These are phyloP conservation scores for Drosophila koepferae DNA, from an alignment of 2,888 invertebrate genomes.

Conservation along the genomic window DNA sequence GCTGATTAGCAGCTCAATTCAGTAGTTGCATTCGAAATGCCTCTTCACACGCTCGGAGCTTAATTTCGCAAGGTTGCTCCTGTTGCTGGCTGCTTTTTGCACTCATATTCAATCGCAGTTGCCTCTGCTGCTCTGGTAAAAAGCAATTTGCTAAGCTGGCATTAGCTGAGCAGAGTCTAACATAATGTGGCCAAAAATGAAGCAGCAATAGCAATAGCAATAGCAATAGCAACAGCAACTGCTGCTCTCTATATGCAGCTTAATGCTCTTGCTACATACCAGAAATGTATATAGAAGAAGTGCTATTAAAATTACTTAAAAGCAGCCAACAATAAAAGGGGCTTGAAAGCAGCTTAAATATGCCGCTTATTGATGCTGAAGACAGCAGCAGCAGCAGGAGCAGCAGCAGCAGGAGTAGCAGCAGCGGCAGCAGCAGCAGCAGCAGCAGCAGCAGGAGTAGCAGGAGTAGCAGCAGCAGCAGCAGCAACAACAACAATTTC, in stretches of 20 bases:
- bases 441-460: neutral
- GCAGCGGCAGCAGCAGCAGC: constrained; percentile 9
- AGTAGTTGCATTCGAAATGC: constrained; percentile 16
- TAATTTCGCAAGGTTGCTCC: neutral
- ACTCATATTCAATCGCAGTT: neutral
- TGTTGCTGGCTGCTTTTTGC: neutral
- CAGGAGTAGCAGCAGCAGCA: constrained; percentile 9
- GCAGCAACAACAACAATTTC: constrained; percentile 10
- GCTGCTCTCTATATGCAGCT: constrained; percentile 14
- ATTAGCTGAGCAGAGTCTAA: constrained; percentile 49
- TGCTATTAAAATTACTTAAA: constrained; percentile 78
- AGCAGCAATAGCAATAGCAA: neutral
- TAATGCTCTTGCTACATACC: constrained; percentile 33
- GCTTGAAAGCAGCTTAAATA: constrained; percentile 72
- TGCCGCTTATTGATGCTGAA: constrained; percentile 68
- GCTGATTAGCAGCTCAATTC: constrained; percentile 31
- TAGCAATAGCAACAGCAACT: too few relatives aligned
- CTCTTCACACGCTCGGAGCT: neutral
- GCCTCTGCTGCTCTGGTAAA: neutral
- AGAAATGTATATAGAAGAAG: constrained; percentile 37
- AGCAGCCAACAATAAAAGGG: constrained; percentile 65
- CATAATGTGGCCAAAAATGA: constrained; percentile 37
- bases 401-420: neutral
- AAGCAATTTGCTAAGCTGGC: constrained; percentile 50
- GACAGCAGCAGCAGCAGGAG: constrained; percentile 7